phyloP scores from a whole-genome alignment of 2,888 invertebrate species.

The Ellobium chinense region DNA sequence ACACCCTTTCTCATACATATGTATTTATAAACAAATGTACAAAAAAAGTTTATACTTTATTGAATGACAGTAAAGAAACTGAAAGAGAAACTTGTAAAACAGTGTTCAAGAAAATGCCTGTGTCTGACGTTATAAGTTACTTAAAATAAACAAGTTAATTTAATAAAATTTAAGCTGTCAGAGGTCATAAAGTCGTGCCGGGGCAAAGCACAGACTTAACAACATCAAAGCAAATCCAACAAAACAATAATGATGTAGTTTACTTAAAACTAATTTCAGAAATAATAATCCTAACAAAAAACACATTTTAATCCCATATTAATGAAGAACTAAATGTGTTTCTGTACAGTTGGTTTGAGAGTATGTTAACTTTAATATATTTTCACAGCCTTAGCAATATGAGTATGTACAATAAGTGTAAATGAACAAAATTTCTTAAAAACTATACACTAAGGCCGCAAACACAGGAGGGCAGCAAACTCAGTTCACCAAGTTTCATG shows the following conservation, averaged over 20 bases:
- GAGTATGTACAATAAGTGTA: conserved; percentile 12
- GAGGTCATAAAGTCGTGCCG: background rate
- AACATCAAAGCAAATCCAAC: background rate
- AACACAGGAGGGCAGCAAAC: background rate
- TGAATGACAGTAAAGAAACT: background rate
- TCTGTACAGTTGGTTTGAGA: background rate
- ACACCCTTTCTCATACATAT: background rate
- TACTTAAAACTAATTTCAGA: too few relatives aligned
- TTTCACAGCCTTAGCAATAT: conserved; percentile 22
- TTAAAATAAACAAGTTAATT: too few relatives aligned
- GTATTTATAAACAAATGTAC: background rate
- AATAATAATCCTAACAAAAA: background rate
- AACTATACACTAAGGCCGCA: conserved; percentile 17
- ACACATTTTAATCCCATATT: background rate
- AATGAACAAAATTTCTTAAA: background rate
- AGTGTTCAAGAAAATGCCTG: background rate
- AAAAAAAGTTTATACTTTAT: background rate
- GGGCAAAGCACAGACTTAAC: background rate
- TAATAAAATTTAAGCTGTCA: background rate
- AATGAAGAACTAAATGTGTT: background rate
- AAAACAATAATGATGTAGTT: background rate
- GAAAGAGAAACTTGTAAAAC: background rate
- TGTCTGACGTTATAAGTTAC: too few relatives aligned
- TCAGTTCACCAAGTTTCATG: background rate
- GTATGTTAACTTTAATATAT: background rate